Evolutionary conservation across 2,888 invertebrate species (phyloP).

Genomic region (Macropis europaea): DNA sequence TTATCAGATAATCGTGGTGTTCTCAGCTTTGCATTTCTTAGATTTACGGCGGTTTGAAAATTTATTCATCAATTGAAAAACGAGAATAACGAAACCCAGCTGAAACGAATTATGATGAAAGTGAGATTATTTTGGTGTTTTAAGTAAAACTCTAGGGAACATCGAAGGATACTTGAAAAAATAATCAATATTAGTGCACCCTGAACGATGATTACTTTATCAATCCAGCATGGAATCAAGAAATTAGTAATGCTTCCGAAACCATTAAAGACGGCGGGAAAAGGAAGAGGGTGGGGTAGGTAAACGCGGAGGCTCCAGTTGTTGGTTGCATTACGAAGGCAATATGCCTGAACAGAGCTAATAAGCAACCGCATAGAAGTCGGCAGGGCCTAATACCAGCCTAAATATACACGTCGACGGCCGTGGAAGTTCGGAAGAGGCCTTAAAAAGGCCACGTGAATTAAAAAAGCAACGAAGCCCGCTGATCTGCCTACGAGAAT

Average conservation of each 20-base stretch:
- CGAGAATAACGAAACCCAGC: too few species aligned
- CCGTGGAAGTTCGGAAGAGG: slow-evolving; percentile 23
- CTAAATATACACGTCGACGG: slow-evolving; percentile 72
- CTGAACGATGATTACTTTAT: slow-evolving; percentile 23
- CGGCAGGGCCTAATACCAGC: slow-evolving; percentile 67
- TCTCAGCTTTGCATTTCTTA: too few species aligned
- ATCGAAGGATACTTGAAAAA: neutral
- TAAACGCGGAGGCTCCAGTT: slow-evolving; percentile 31
- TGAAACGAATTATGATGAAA: too few species aligned
- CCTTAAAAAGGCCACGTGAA: slow-evolving; percentile 52
- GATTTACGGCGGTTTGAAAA: too few species aligned
- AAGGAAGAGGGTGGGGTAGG: neutral
- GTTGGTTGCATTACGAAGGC: slow-evolving; percentile 52
- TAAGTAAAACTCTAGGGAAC: too few species aligned
- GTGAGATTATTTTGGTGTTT: too few species aligned
- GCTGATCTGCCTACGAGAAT: slow-evolving; percentile 45
- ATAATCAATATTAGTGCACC: slow-evolving; percentile 15
- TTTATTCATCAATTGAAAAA: too few species aligned
- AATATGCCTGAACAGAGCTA: slow-evolving; percentile 62
- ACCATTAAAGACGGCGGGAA: slow-evolving; percentile 18
- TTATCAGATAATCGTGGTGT: too few species aligned
- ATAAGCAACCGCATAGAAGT: slow-evolving; percentile 68
- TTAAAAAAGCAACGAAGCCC: slow-evolving; percentile 49
- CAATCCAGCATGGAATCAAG: slow-evolving; percentile 2
- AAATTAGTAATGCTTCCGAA: slow-evolving; percentile 39